Evolutionary conservation across 2,113 vertebrate species (phyloP).

Genomic region (Podilymbus podiceps): DNA sequence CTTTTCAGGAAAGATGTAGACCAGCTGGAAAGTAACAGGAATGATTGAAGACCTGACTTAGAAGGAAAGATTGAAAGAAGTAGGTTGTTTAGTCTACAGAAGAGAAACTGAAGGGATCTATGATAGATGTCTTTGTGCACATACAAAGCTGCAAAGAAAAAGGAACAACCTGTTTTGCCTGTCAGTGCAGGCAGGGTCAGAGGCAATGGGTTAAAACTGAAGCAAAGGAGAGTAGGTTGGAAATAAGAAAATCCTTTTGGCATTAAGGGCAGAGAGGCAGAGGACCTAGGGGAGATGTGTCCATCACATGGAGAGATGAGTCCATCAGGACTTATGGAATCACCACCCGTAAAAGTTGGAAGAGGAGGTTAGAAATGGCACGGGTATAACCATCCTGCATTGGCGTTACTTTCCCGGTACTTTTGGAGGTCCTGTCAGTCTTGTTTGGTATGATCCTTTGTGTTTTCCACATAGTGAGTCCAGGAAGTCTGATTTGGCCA

Average conservation of each 20-base stretch:
- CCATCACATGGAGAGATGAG: background rate
- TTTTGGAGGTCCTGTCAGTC: background rate
- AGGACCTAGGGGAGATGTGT: background rate
- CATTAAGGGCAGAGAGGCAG: no score
- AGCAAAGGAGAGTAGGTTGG: background rate
- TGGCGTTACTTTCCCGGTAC: background rate
- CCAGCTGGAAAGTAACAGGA: slow-evolving; percentile 40
- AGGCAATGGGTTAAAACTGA: background rate
- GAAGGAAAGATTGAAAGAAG: slow-evolving; percentile 39
- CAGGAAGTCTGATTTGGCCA: background rate
- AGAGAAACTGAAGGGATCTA: background rate
- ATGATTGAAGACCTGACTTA: slow-evolving; percentile 36
- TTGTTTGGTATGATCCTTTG: background rate
- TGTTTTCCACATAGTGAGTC: background rate
- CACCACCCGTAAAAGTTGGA: background rate
- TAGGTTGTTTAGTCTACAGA: slow-evolving; percentile 57
- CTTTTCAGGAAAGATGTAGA: slow-evolving; percentile 51
- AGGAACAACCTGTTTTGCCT: background rate
- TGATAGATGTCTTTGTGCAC: slow-evolving; percentile 14
- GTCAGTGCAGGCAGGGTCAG: background rate
- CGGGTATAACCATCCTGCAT: background rate
- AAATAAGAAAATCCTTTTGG: no score
- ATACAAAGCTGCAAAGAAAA: background rate
- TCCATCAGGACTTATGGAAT: background rate
- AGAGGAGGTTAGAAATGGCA: background rate